Conservation (phyloP, 2,888 invertebrate species). For the Drosophila bunnanda region DNA sequence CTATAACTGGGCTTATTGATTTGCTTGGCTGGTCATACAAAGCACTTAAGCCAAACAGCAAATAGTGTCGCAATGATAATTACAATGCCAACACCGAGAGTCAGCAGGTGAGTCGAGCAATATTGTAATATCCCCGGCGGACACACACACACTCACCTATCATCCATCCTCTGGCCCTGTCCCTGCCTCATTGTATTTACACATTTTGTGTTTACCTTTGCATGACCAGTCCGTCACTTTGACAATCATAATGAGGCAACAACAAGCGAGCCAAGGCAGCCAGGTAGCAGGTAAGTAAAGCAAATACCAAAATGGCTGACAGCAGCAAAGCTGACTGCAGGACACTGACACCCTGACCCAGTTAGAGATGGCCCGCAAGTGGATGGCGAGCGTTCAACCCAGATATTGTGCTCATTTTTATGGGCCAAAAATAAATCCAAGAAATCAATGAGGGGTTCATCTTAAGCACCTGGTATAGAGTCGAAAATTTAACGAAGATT, state of each 20-base stretch:
- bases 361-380: conserved; percentile 61
- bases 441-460: neutral
- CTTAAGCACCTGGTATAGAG: too few relatives aligned
- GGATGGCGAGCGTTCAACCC: neutral
- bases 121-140: conserved; percentile 34
- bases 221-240: conserved; percentile 80
- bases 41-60: conserved; percentile 78
- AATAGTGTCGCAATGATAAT: conserved; percentile 80
- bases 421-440: neutral
- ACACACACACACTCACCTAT: neutral
- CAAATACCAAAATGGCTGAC: conserved; percentile 69
- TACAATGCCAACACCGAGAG: conserved; percentile 70
- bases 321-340: conserved; percentile 74
- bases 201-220: conserved; percentile 77
- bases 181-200: conserved; percentile 68
- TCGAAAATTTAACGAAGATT: too few relatives aligned
- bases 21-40: conserved; percentile 55
- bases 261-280: conserved; percentile 52
- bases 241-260: conserved; percentile 78
- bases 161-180: conserved; percentile 20
- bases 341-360: conserved; percentile 48
- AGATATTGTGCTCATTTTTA: neutral
- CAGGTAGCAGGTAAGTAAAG: conserved; percentile 18
- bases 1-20: conserved; percentile 65
- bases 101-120: conserved; percentile 39